Conservation (phyloP, 1,140 invertebrate genomes). For the Saccostrea echinata region DNA sequence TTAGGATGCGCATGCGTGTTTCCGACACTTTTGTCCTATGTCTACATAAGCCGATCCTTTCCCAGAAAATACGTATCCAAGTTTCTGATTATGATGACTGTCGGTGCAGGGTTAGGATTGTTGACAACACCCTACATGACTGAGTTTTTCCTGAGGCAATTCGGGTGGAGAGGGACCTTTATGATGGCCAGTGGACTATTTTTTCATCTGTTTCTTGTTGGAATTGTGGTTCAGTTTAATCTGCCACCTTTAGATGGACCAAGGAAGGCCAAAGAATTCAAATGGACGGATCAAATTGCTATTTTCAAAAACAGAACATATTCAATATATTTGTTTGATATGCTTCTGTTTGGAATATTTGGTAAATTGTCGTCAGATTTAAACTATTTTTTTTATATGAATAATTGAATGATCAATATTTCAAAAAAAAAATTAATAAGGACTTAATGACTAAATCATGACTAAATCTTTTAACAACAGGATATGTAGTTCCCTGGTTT, state of each 20-base stretch:
- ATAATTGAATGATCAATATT: neutral
- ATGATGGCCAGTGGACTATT: neutral
- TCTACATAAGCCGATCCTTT: neutral
- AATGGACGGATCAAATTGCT: neutral
- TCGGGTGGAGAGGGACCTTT: neutral
- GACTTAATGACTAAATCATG: neutral
- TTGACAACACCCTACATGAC: neutral
- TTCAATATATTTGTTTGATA: neutral
- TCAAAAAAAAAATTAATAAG: neutral
- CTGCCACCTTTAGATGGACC: neutral
- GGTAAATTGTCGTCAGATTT: neutral
- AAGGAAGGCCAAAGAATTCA: neutral
- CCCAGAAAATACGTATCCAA: neutral
- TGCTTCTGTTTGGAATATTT: neutral
- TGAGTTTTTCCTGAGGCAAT: neutral
- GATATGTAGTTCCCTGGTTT: constrained; percentile 3
- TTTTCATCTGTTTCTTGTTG: neutral
- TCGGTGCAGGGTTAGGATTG: neutral
- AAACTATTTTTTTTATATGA: neutral
- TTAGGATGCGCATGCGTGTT: constrained; percentile 21
- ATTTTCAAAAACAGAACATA: neutral
- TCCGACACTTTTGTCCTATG: neutral
- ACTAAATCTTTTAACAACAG: neutral
- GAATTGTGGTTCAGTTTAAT: neutral
- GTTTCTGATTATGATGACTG: neutral